Evolutionary conservation across 2,888 invertebrate species (phyloP).

Genomic region (Drosophila buzzatii): DNA sequence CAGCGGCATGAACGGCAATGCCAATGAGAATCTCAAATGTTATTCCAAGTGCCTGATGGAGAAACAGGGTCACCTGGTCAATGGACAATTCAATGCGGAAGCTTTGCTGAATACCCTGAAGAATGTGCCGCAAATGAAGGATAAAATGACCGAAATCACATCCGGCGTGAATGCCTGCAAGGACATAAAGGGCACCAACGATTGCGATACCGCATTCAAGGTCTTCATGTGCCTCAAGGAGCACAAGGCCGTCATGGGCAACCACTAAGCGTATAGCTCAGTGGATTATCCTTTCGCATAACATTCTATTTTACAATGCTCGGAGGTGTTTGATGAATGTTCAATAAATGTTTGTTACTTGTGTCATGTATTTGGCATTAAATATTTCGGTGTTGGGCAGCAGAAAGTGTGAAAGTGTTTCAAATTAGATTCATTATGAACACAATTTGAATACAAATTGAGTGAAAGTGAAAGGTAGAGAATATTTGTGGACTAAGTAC

Average conservation of each 20-base stretch:
- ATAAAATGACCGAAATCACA: slow-evolving; percentile 60
- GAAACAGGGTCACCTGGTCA: slow-evolving; percentile 71
- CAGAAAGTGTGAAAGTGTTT: neutral
- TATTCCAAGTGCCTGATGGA: slow-evolving; percentile 80
- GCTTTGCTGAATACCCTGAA: slow-evolving; percentile 51
- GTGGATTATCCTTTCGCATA: neutral
- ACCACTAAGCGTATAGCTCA: slow-evolving; percentile 22
- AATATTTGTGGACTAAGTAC: no score
- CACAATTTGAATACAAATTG: neutral
- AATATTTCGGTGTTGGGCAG: slow-evolving; percentile 20
- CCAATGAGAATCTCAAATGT: slow-evolving; percentile 76
- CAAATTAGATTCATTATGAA: neutral
- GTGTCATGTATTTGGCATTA: slow-evolving; percentile 27
- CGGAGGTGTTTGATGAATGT: slow-evolving; percentile 20
- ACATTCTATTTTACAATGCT: neutral
- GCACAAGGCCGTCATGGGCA: slow-evolving; percentile 46
- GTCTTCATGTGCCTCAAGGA: slow-evolving; percentile 77
- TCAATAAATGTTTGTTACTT: slow-evolving; percentile 34
- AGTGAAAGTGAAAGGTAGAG: neutral
- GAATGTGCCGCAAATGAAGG: slow-evolving; percentile 61
- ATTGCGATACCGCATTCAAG: slow-evolving; percentile 81
- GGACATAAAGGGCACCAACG: slow-evolving; percentile 70
- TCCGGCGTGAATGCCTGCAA: slow-evolving; percentile 75
- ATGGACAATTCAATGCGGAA: slow-evolving; percentile 71
- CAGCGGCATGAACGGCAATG: slow-evolving; percentile 53